A percentile compares a stretch with the other conserved stretches of the same genome.
Evolutionary conservation across 2,888 invertebrate species (phyloP).

Genomic region (Euzetes globulus): DNA sequence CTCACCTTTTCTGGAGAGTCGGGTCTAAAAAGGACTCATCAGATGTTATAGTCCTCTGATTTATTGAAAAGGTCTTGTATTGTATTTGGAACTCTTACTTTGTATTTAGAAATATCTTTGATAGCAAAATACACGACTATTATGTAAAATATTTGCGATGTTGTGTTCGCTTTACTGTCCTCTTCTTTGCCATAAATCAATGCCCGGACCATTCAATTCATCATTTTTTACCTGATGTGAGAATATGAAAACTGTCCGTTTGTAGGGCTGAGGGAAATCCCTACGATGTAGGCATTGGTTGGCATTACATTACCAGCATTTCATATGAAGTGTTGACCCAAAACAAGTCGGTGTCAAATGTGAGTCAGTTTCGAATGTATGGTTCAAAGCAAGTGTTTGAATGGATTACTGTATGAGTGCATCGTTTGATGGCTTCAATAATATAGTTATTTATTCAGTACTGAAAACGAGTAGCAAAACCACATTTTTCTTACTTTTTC

Average conservation of each 20-base stretch:
- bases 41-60: too few species aligned
- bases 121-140: background rate
- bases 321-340: background rate
- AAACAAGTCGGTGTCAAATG: conserved; percentile 4
- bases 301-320: background rate
- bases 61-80: background rate
- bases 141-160: background rate
- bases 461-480: conserved; percentile 24
- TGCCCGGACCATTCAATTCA: background rate
- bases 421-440: conserved; percentile 9
- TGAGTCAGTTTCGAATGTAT: background rate
- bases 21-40: background rate
- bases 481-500: conserved; percentile 23
- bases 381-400: background rate
- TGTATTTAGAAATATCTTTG: background rate
- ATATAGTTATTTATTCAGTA: background rate
- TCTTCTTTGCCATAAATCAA: background rate
- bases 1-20: background rate
- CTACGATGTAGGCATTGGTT: background rate
- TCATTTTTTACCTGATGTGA: conserved; percentile 20
- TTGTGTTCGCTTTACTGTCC: background rate
- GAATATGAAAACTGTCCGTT: background rate
- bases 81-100: background rate
- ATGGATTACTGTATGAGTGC: background rate
- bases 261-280: background rate